These are phyloP conservation scores for Clarias batrachus DNA, from an alignment of 2,113 vertebrate genomes.

Conservation along the genomic window DNA sequence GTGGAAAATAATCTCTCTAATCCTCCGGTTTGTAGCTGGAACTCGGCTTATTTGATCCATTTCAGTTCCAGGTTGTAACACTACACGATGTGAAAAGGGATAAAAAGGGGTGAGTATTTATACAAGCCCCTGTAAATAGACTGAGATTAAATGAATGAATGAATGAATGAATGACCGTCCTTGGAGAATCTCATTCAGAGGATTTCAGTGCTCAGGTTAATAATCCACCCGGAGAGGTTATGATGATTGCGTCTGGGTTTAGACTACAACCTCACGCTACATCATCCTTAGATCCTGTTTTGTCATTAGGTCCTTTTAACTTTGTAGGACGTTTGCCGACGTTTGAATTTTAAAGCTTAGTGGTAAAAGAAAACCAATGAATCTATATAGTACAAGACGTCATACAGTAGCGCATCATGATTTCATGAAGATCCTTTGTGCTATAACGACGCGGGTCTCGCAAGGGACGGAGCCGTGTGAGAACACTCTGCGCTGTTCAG, in stretches of 20 bases:
- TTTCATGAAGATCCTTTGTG: neutral
- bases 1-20: neutral
- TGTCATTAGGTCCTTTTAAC: neutral
- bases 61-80: neutral
- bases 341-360: neutral
- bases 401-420: neutral
- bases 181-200: neutral
- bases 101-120: neutral
- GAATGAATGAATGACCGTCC: neutral
- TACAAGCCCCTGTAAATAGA: neutral
- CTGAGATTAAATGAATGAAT: neutral
- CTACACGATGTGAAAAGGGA: neutral
- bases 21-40: neutral
- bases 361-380: neutral
- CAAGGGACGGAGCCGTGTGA: too few relatives aligned
- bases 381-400: neutral
- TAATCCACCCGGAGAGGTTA: neutral
- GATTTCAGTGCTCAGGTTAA: neutral
- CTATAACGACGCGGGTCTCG: too few relatives aligned
- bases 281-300: neutral
- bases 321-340: neutral
- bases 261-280: neutral
- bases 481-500: too few relatives aligned
- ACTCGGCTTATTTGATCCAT: neutral
- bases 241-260: neutral